phyloP scores from a whole-genome alignment of 2,888 invertebrate genomes.

The Eledona agricola region DNA sequence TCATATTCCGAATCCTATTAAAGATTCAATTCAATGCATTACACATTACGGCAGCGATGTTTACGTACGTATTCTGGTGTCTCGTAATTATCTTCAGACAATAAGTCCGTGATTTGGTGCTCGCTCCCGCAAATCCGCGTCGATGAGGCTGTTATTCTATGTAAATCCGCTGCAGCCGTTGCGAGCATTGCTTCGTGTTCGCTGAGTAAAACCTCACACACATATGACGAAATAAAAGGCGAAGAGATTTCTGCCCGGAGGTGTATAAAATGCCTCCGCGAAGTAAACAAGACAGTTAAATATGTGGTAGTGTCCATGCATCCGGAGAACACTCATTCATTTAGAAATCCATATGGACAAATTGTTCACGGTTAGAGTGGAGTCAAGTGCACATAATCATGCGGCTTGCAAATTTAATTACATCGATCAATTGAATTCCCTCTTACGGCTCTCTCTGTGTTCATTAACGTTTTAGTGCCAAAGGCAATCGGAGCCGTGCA shows the following conservation, averaged over 20 bases:
- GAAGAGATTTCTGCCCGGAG: constrained; percentile 24
- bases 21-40: no score
- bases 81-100: no score
- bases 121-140: constrained; percentile 2
- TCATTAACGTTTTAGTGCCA: constrained; percentile 43
- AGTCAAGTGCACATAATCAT: constrained; percentile 48
- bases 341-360: constrained; percentile 46
- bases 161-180: constrained; percentile 10
- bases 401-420: constrained; percentile 49
- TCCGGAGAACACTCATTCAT: constrained; percentile 39
- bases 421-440: constrained; percentile 50
- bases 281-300: constrained; percentile 42
- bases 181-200: constrained; percentile 5
- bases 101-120: constrained; percentile 3
- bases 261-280: constrained; percentile 18
- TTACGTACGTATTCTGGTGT: no score
- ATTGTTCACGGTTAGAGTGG: constrained; percentile 46
- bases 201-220: constrained; percentile 7
- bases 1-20: no score
- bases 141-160: constrained; percentile 11
- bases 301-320: constrained; percentile 41
- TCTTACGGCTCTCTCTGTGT: constrained; percentile 41
- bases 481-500: constrained; percentile 32
- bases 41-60: no score
- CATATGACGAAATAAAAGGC: constrained; percentile 27